Percentiles rank a stretch among this genome's conserved stretches.
Conservation (phyloP, 2,797 vertebrate species). For the Premnoplex brunnescens region DNA sequence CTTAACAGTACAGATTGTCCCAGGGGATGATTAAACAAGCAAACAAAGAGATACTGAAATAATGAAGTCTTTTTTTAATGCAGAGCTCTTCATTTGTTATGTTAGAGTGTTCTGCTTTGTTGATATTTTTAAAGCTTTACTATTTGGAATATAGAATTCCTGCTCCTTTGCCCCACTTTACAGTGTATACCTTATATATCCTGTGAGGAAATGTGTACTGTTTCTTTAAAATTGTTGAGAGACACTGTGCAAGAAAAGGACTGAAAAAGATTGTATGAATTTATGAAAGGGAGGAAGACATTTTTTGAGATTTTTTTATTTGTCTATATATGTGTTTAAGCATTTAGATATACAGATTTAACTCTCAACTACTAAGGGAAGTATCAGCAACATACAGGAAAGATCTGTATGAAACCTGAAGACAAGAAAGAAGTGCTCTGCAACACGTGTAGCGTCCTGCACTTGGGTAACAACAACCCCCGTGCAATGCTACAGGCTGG, state of each 20-base stretch:
- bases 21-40: conserved; percentile 71
- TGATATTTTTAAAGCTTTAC: conserved; percentile 70
- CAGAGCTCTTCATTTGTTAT: conserved; percentile 51
- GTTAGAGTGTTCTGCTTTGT: conserved; percentile 49
- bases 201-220: conserved; percentile 49
- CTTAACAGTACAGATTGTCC: conserved; percentile 75
- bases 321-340: not conserved
- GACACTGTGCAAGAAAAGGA: not conserved
- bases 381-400: not conserved
- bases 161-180: conserved; percentile 36
- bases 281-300: not conserved
- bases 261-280: not conserved
- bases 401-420: not conserved
- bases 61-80: conserved; percentile 70
- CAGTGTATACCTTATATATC: conserved; percentile 56
- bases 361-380: not conserved
- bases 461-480: not conserved
- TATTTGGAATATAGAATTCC: conserved; percentile 66
- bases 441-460: not conserved
- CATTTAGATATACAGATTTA: not conserved
- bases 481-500: not conserved
- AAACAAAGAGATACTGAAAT: conserved; percentile 75
- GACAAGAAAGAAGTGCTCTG: not conserved
- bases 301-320: not conserved
- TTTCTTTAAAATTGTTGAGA: conserved; percentile 42